Base-by-base conservation (phyloP, 2,888 invertebrate genomes). In the Yponomeuta malinellus region DNA sequence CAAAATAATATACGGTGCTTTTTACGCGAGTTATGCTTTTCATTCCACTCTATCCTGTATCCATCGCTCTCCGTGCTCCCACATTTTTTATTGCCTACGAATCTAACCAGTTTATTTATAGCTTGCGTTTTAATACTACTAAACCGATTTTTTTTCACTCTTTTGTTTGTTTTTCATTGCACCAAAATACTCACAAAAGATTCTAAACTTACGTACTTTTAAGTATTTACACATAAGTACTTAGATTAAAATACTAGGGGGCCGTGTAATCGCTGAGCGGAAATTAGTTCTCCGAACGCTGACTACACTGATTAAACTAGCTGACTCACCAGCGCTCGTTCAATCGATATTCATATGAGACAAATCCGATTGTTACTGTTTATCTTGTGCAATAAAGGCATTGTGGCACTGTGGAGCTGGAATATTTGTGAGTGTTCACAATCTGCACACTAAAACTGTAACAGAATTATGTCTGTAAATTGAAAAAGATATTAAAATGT, bases 321-420 rank as follows among this genome's bases (percentile, higher is more conserved):
- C 81, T 81, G 83, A 86, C 75, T 83, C 84, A 85, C 76, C 73
- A 74, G 75, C 75, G 75, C 74, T 78, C 72, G 75, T 80, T 81
- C 80, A 80, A 82, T 82, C 79, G 80, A 82, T 83, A 83, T 84
- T 81, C 81, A 81, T 81, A 84, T 80, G 81, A 82, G 80, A 82
- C 82, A 84, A 84, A 85, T 84, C 80, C 78, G 81, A 84, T 85
- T 83, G 81, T 81, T 80, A 80, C 79, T 79, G 79, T 84, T 83
- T 83, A 83, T 86, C 82, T 87, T 84, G 78, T 79, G 83, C 79
- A 86, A 87, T 85, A 81, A 83, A 82, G 76, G 80, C 78, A 82
- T 83, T 83, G 81, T 82, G 76, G 76, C 74, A 43, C 43, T 43
- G 43, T 75, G 75, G 74, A 75, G 76, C 76, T 72, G 52, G 52